Conservation (phyloP, 2,113 vertebrate species). For the Pomatorhinus ruficollis region DNA sequence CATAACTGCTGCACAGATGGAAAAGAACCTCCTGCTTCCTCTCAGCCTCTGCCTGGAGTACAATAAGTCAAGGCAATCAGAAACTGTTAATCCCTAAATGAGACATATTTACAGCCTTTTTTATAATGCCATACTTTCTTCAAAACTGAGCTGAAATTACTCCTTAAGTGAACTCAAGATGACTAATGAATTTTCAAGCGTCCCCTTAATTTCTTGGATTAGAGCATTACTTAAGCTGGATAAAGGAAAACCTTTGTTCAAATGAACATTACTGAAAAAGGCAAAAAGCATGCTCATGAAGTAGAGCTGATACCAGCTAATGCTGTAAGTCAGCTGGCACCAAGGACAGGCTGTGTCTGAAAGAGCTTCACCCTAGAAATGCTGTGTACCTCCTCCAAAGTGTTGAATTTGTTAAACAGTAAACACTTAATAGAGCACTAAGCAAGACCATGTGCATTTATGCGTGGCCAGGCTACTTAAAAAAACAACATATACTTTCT, state of each 20-base stretch:
- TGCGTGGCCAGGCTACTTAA: not conserved
- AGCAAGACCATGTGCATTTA: not conserved
- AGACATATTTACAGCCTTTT: not conserved
- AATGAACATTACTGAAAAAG: slow-evolving; percentile 13
- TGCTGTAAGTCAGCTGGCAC: not conserved
- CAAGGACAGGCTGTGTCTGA: not conserved
- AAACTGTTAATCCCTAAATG: not conserved
- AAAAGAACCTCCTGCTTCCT: not conserved
- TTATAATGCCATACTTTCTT: not conserved
- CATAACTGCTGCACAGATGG: not conserved
- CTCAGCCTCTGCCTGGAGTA: not conserved
- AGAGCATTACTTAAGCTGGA: not conserved
- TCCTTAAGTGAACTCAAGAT: not conserved
- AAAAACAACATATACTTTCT: not conserved
- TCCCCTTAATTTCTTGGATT: not conserved
- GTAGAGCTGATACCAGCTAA: not conserved
- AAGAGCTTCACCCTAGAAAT: not conserved
- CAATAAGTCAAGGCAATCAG: not conserved
- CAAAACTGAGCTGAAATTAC: not conserved
- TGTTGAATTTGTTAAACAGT: not conserved
- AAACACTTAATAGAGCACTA: not conserved
- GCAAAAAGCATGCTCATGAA: not conserved
- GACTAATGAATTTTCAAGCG: not conserved
- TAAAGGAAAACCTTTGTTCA: not conserved
- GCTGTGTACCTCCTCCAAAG: not conserved